Base-by-base conservation (phyloP, 2,797 vertebrate genomes). In the Glossophaga mutica region DNA sequence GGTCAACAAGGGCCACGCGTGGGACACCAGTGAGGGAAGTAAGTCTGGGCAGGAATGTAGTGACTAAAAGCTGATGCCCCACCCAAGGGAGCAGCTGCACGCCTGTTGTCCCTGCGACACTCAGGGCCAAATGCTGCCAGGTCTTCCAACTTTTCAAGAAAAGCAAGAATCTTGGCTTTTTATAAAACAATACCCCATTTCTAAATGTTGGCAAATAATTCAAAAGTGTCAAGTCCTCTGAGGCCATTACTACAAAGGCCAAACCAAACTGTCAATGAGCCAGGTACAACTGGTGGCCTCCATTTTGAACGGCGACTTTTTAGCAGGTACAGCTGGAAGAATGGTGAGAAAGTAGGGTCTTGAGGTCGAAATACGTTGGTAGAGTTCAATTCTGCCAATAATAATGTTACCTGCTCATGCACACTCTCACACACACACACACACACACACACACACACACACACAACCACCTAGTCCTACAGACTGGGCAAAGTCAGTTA, bases 141-240 rank as follows among this genome's bases (percentile, higher is more conserved):
- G n/a, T 78, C 77, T 76, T 90, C 15, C 46, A 21, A 21, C 74
- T 87, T 87, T 73, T 50, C 44, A 59, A 93, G 73, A 50, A 87
- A 84, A 92, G 18, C 32, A 86, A 91, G 74, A 87, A 44, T 50
- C 76, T 67, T 84, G 74, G 11, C 42, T 85, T 93, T 91, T 94
- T 32, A 42, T 19, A 39, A 90, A 77, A 89, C 86, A 90, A 59
- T 9, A 34, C 26, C 9, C 86, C 81, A 88, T 46, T 79, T 91
- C 65, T 87, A 92, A 92, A 81, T 81, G 24, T 68, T 92, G 21
- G 34, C 16, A 91, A 77, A 81, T 67, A 68, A 76, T 79, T 93
- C 6, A 89, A 87, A 94, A 79, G 46, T 50, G 6, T 62, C 39
- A 84, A 95, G 59, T 3, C 4, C 32, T 59, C 55, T 91, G 46